These are phyloP conservation scores for Aurelia aurita complex sp. Pacific DNA, from an alignment of 30 jellyfish, hydroid and myxozoan genomes.

Conservation along the genomic window DNA sequence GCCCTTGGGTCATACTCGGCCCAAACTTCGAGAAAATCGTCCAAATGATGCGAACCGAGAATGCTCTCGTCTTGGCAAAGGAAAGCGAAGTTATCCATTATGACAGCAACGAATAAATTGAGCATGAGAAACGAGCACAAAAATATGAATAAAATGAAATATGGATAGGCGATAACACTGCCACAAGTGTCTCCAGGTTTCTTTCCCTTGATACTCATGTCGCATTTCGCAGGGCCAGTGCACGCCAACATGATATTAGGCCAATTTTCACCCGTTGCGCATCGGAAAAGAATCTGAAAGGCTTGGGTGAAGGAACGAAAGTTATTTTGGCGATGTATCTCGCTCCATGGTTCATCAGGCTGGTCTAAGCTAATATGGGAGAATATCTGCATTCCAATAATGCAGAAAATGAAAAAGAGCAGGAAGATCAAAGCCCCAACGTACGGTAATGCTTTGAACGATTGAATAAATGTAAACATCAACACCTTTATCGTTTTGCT, in stretches of 20 bases:
- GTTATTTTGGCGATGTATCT: constrained; percentile 74
- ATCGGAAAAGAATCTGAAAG: constrained; percentile 74
- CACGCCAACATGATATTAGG: constrained; percentile 83
- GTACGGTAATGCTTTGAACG: constrained; percentile 89
- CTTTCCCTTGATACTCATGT: constrained; percentile 38
- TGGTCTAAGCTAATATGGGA: constrained; percentile 52
- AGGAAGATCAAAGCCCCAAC: constrained; percentile 84
- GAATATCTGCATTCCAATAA: constrained; percentile 78
- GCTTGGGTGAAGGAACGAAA: constrained; percentile 73
- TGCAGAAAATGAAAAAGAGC: constrained; percentile 76
- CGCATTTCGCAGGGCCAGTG: constrained; percentile 69
- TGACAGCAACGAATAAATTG: constrained; percentile 69
- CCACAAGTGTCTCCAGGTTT: constrained; percentile 70
- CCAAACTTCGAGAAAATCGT: constrained; percentile 62
- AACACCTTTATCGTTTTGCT: constrained; percentile 68
- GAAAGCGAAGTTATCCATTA: constrained; percentile 67
- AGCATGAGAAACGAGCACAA: constrained; percentile 57
- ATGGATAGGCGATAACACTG: constrained; percentile 58
- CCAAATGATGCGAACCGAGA: constrained; percentile 60
- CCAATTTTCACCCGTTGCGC: constrained; percentile 92
- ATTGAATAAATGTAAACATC: constrained; percentile 77
- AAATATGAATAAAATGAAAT: constrained; percentile 35
- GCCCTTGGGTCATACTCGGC: constrained; percentile 71
- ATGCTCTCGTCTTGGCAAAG: constrained; percentile 75
- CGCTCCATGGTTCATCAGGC: constrained; percentile 66